phyloP scores from a whole-genome alignment of 2,113 vertebrate species.

The Hiodon alosoides region DNA sequence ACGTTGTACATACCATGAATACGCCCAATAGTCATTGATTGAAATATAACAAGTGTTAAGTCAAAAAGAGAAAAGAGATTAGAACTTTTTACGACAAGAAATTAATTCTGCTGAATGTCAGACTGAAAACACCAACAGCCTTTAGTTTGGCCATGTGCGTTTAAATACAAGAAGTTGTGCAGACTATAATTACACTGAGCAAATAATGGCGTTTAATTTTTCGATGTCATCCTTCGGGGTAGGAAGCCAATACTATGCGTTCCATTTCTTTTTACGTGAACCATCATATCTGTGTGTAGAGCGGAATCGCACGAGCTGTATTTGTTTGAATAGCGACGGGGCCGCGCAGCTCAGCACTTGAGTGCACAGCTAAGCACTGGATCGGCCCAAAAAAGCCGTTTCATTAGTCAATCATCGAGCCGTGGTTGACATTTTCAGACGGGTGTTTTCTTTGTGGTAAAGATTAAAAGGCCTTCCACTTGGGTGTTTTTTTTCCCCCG shows the following conservation, averaged over 20 bases:
- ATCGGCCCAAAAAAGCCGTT: constrained; percentile 5
- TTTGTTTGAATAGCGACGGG: background rate
- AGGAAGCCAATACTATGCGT: background rate
- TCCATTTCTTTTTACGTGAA: too few species aligned
- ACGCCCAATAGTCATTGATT: too few species aligned
- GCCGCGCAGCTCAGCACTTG: background rate
- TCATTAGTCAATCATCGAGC: background rate
- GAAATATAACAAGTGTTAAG: too few species aligned
- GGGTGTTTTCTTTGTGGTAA: background rate
- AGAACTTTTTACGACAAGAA: too few species aligned
- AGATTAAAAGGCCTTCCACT: constrained; percentile 4
- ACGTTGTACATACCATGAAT: too few species aligned
- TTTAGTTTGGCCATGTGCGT: constrained; percentile 18
- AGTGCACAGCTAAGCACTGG: background rate
- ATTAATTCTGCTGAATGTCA: background rate
- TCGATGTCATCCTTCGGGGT: background rate
- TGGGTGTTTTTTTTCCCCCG: background rate
- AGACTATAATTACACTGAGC: constrained; percentile 16
- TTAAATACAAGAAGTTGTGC: constrained; percentile 15
- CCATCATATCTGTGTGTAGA: background rate
- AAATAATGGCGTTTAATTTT: background rate
- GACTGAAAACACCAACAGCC: constrained; percentile 4
- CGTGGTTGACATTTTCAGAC: background rate
- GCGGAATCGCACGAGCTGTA: background rate
- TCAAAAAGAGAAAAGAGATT: too few species aligned